Percentiles rank a stretch among this genome's conserved stretches.
phyloP scores from a whole-genome alignment of 2,113 vertebrate genomes.

The Capricornis sumatraensis region DNA sequence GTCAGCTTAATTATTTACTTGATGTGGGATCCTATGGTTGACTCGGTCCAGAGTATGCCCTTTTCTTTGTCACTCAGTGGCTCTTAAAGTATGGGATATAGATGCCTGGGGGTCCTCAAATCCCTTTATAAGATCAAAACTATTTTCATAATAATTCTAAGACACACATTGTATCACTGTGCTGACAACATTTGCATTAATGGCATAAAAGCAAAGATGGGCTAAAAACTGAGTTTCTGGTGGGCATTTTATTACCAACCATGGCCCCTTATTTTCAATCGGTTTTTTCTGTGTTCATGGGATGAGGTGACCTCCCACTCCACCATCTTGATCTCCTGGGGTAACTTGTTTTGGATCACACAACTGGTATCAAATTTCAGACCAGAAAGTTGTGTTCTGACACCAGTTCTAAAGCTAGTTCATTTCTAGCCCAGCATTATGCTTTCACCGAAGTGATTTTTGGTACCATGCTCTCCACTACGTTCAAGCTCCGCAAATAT shows the following conservation, averaged over 20 bases:
- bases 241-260: background rate
- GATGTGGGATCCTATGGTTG: background rate
- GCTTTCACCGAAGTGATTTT: background rate
- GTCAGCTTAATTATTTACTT: background rate
- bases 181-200: background rate
- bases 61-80: background rate
- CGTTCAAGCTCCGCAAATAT: background rate
- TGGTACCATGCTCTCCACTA: rapidly evolving
- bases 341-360: background rate
- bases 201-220: background rate
- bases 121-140: background rate
- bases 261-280: background rate
- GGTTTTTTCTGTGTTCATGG: background rate
- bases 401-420: background rate
- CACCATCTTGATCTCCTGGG: background rate
- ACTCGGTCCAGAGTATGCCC: background rate
- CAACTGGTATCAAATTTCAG: background rate
- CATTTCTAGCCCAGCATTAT: background rate
- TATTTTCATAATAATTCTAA: background rate
- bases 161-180: background rate
- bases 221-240: background rate
- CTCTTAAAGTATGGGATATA: background rate
- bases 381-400: background rate
- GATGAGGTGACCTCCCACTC: background rate
- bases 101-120: background rate